Evolutionary conservation across 1,140 invertebrate genomes (phyloP), one percentile per base, ranked within the genome.

Genomic region (Prorops nasuta): DNA sequence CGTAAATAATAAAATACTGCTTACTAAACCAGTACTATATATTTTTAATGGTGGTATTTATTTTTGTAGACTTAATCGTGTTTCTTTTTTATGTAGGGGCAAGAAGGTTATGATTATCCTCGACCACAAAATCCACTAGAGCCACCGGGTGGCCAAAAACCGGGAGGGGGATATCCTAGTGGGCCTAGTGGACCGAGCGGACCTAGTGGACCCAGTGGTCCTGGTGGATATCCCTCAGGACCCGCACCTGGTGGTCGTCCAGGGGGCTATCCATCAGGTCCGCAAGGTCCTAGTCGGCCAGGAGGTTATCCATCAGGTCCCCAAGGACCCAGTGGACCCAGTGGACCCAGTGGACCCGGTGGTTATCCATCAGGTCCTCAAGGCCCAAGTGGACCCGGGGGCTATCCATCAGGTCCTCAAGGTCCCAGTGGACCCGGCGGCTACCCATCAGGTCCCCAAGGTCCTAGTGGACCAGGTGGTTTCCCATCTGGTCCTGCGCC

Each of bases 71-170:
- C n/a, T n/a, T n/a, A n/a, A n/a, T n/a, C n/a, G n/a, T n/a, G n/a
- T n/a, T n/a, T n/a, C n/a, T n/a, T n/a, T n/a, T n/a, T n/a, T n/a
- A n/a, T n/a, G 17, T 41, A 75, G 74, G 70, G 71, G 47, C 64
- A 76, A 54, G 66, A 75, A 40, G 74, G 74, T 34, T 76, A 76
- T 46, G 55, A 53, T 43, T 76, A 76, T 51, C 67, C 72, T 19
- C 51, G 68, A 37, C 74, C 74, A 35, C 50, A 21, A 46, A 74
- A 72, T 50, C 66, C 66, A 3, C 40, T 74, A 37, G 64, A 61
- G 40, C 60, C 58, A 43, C 45, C 45, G 38, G 44, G 49, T 40
- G 48, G 51, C n/a, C 52, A 56, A 41, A 53, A 56, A 22, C 32
- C 28, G 4, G 54, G 55, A 37, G n/a, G n/a, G n/a, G n/a, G n/a